Percentiles rank a stretch among this genome's conserved stretches.
Conservation (phyloP, 2,888 invertebrate species). For the Notodonta ziczac region DNA sequence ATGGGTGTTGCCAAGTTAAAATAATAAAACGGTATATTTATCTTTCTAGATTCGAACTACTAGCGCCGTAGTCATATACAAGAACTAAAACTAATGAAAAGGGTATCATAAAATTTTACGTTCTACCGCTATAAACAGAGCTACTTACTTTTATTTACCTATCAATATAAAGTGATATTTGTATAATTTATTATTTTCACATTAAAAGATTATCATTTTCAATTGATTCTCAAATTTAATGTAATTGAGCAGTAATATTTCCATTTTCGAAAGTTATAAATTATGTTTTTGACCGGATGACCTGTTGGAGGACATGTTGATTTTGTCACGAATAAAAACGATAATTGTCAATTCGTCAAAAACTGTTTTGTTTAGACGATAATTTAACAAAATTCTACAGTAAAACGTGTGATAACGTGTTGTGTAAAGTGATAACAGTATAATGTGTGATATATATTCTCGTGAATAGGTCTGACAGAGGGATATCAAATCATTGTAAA, state of each 20-base stretch:
- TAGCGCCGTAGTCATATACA: not conserved
- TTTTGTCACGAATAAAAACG: constrained; percentile 74
- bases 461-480: constrained; percentile 60
- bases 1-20: too few relatives aligned
- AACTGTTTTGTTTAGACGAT: constrained; percentile 76
- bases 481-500: constrained; percentile 58
- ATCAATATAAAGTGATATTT: too few relatives aligned
- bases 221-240: too few relatives aligned
- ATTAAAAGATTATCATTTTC: too few relatives aligned
- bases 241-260: too few relatives aligned
- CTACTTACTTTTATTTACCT: not conserved
- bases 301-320: constrained; percentile 79
- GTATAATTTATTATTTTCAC: too few relatives aligned
- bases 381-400: constrained; percentile 73
- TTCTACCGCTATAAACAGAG: constrained; percentile 25
- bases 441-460: constrained; percentile 75
- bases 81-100: too few relatives aligned
- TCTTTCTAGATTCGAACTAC: not conserved
- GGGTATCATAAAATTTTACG: constrained; percentile 7
- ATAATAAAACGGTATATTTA: not conserved
- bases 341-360: constrained; percentile 79
- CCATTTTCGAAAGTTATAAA: too few relatives aligned
- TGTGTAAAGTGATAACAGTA: constrained; percentile 68
- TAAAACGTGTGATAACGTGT: constrained; percentile 67
- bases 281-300: constrained; percentile 66